phyloP scores from a whole-genome alignment of 2,113 vertebrate species.

The Excalfactoria chinensis region DNA sequence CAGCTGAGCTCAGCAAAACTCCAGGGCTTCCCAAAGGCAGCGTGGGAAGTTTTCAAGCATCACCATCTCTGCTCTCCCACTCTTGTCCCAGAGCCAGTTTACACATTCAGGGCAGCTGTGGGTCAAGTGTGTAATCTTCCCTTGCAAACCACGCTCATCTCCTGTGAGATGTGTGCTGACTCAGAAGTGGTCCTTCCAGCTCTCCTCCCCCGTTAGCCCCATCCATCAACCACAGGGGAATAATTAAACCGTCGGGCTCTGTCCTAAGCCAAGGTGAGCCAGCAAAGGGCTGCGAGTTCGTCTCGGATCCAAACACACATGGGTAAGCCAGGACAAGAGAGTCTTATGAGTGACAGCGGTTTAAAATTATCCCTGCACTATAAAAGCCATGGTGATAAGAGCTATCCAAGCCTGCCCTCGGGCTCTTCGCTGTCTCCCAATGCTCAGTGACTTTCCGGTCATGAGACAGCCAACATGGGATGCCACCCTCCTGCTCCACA shows the following conservation, averaged over 20 bases:
- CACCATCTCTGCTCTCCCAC: background rate
- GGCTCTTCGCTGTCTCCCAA: background rate
- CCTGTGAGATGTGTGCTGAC: background rate
- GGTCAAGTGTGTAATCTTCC: background rate
- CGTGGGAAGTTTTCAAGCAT: background rate
- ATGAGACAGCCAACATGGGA: background rate
- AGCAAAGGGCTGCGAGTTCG: background rate
- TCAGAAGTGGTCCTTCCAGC: background rate
- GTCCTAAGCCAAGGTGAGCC: background rate
- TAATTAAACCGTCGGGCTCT: background rate
- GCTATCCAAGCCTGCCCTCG: background rate
- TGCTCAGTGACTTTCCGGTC: conserved; percentile 58
- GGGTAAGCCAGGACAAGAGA: background rate
- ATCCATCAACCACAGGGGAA: background rate
- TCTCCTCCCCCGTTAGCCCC: background rate
- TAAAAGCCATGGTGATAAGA: background rate
- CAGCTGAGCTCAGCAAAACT: background rate
- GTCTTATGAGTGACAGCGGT: background rate
- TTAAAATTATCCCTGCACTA: background rate
- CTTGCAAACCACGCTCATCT: accelerated
- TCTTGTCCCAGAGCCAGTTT: background rate
- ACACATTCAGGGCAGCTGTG: background rate
- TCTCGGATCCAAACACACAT: accelerated
- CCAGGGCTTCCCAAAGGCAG: background rate
- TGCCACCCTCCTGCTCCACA: background rate